These are phyloP conservation scores for Clytia hemisphaerica DNA, from an alignment of 30 jellyfish, hydroid and myxozoan species.

Conservation along the genomic window DNA sequence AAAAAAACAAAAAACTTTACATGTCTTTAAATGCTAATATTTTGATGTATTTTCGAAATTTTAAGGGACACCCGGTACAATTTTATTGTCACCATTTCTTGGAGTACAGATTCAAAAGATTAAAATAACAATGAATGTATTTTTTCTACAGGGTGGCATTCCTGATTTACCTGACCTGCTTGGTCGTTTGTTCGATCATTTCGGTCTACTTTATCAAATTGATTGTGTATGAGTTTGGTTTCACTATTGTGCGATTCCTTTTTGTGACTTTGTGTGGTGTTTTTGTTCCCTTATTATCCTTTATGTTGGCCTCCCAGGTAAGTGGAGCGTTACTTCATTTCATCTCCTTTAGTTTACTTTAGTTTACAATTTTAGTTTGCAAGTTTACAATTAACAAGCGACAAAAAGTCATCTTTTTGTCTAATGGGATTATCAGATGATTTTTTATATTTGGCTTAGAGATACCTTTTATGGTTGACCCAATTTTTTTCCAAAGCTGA, in stretches of 20 bases:
- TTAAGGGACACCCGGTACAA: too few relatives aligned
- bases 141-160: constrained; percentile 49
- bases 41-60: background rate
- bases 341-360: background rate
- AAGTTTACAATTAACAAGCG: too few relatives aligned
- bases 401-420: too few relatives aligned
- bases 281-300: constrained; percentile 64
- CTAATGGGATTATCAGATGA: too few relatives aligned
- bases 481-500: too few relatives aligned
- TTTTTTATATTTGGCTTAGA: too few relatives aligned
- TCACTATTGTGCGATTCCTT: constrained; percentile 42
- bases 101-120: background rate
- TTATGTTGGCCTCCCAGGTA: constrained; percentile 53
- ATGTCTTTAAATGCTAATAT: too few relatives aligned
- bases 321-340: background rate
- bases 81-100: too few relatives aligned
- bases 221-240: constrained; percentile 39
- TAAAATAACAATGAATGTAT: background rate
- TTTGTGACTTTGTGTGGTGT: constrained; percentile 54
- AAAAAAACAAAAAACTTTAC: too few relatives aligned
- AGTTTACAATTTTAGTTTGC: too few relatives aligned
- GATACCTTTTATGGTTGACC: too few relatives aligned
- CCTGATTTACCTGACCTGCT: constrained; percentile 37
- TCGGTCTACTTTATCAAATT: constrained; percentile 57
- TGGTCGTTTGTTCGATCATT: constrained; percentile 47